Evolutionary conservation across 2,888 invertebrate species (phyloP), one percentile per base, ranked within the genome.

Genomic region (Plutella xylostella): DNA sequence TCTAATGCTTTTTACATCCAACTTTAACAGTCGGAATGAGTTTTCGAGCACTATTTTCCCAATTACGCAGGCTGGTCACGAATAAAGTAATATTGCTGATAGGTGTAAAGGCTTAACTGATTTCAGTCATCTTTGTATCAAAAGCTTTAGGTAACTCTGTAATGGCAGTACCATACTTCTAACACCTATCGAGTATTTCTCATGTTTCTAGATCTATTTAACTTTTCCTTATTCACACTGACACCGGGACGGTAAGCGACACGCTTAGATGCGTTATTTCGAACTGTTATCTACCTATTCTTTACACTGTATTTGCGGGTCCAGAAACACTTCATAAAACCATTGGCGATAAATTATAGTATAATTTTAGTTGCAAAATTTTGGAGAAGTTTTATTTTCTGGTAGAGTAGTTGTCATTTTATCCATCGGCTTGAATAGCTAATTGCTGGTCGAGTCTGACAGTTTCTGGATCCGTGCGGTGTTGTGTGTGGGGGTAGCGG

Each of bases 221-320:
- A 28, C n/a, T 28, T 28, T 28, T 28, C 64, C 68, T 58, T 68
- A 68, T 21, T 43, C 65, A 75, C 78, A 77, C 77, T 69, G 61
- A 69, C 68, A 66, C 58, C 69, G 64, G 68, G 73, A 75, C 72
- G 76, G 77, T 79, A 77, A 77, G 74, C 12, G 69, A 72, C 76
- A 72, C 75, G 65, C 74, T 64, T 70, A 11, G 25, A 17, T 70
- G 60, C 63, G 68, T 71, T 67, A 66, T 61, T 67, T 66, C 59
- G 63, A 58, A 54, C 57, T 61, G 62, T 35, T 48, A 45, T 60
- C 9, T n/a, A n/a, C n/a, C 35, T 46, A 51, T 51, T 54, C 54
- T 59, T 49, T 61, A 53, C 58, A 51, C 59, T 63, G 56, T 67
- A 56, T 64, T 56, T 69, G 56, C 69, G 69, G 61, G 56, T 68